phyloP scores from a whole-genome alignment of 2,888 invertebrate species.

The Lycaena phlaeas region DNA sequence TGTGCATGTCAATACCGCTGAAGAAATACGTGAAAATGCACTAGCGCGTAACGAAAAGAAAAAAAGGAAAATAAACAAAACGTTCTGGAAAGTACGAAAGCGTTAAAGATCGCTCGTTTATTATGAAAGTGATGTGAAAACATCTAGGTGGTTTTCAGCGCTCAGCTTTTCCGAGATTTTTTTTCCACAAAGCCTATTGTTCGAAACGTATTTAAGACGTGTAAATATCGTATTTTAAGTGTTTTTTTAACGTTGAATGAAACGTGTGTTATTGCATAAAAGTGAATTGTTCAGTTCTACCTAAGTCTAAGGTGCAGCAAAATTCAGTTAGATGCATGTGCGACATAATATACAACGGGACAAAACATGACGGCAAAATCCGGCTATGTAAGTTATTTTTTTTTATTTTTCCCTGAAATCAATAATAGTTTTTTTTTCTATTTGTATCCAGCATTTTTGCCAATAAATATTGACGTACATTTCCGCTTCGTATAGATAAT shows the following conservation, averaged over 20 bases:
- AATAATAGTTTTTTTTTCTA: background rate
- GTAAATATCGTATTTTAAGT: slow-evolving; percentile 58
- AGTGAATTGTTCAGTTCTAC: slow-evolving; percentile 63
- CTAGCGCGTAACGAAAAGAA: slow-evolving; percentile 39
- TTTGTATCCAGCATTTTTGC: background rate
- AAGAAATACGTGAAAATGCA: slow-evolving; percentile 49
- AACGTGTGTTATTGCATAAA: slow-evolving; percentile 66
- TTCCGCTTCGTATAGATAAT: slow-evolving; percentile 12
- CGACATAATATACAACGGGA: slow-evolving; percentile 71
- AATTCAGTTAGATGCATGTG: slow-evolving; percentile 71
- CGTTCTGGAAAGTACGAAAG: slow-evolving; percentile 14
- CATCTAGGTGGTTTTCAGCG: slow-evolving; percentile 45
- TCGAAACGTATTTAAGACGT: slow-evolving; percentile 40
- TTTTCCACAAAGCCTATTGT: slow-evolving; percentile 66
- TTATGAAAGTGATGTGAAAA: slow-evolving; percentile 66
- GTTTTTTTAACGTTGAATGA: slow-evolving; percentile 60
- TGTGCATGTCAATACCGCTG: slow-evolving; percentile 55
- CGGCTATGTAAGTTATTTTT: slow-evolving; percentile 63
- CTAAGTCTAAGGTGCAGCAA: slow-evolving; percentile 58
- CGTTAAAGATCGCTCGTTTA: slow-evolving; percentile 42
- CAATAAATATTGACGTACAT: background rate
- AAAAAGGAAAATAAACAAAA: slow-evolving; percentile 35
- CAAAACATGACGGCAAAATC: slow-evolving; percentile 75
- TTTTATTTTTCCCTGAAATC: slow-evolving; percentile 6
- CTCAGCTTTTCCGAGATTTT: slow-evolving; percentile 46